Percentiles rank a stretch among this genome's conserved stretches.
These are phyloP conservation scores for Chloropsis cyanopogon DNA, from an alignment of 2,113 vertebrate species.

Conservation along the genomic window DNA sequence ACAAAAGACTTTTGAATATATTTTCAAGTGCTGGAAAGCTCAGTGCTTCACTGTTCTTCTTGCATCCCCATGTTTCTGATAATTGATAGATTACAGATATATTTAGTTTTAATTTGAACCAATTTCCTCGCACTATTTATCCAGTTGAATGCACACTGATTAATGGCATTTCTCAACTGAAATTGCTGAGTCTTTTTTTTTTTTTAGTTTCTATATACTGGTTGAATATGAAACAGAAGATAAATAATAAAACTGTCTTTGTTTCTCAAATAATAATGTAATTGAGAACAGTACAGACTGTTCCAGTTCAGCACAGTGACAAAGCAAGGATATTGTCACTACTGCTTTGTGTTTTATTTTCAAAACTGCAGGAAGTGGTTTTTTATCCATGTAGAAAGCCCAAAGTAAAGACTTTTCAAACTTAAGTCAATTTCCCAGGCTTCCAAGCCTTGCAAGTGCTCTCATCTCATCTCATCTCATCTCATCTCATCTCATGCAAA, in stretches of 20 bases:
- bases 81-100: not conserved
- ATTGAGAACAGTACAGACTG: not conserved
- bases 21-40: not conserved
- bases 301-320: not conserved
- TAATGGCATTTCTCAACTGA: not conserved
- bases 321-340: not conserved
- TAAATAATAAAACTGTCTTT: constrained; percentile 11
- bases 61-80: not conserved
- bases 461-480: not conserved
- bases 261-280: constrained; percentile 16
- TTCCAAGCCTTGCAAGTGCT: not conserved
- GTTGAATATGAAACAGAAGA: constrained; percentile 8
- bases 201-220: not conserved
- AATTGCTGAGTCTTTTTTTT: not conserved
- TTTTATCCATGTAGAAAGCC: not conserved
- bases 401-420: not conserved
- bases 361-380: not conserved
- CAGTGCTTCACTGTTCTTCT: not conserved
- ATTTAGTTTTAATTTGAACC: constrained; percentile 11
- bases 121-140: not conserved
- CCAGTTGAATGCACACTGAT: not conserved
- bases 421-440: not conserved
- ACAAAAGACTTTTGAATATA: not conserved
- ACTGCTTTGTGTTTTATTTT: not conserved
- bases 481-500: not conserved